Evolutionary conservation across 2,888 invertebrate genomes (phyloP).

Genomic region (Melieria picta): DNA sequence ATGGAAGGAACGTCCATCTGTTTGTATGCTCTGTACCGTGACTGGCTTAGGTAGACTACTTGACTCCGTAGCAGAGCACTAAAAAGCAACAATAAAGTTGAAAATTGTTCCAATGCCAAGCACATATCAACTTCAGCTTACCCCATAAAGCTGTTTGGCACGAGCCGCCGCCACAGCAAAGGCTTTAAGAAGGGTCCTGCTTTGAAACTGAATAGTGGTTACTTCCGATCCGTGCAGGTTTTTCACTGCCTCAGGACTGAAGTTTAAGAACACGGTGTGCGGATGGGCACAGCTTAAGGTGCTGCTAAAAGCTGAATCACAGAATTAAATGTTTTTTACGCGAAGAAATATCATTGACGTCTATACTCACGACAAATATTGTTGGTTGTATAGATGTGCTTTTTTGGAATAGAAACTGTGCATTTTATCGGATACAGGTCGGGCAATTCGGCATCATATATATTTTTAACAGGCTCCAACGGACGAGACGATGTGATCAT

Average conservation of each 20-base stretch:
- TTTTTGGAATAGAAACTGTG: conserved; percentile 69
- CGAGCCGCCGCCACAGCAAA: conserved; percentile 81
- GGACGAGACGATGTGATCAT: conserved; percentile 74
- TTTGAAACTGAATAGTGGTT: conserved; percentile 74
- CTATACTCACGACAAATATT: conserved; percentile 77
- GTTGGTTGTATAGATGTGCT: conserved; percentile 73
- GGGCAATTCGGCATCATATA: conserved; percentile 72
- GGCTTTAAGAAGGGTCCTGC: conserved; percentile 77
- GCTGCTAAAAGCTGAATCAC: conserved; percentile 48
- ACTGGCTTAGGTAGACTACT: conserved; percentile 76
- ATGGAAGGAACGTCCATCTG: conserved; percentile 80
- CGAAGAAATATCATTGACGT: neutral
- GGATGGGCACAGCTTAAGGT: conserved; percentile 63
- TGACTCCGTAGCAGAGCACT: conserved; percentile 26
- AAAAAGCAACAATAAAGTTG: conserved; percentile 20
- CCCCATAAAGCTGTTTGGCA: conserved; percentile 79
- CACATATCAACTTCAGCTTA: conserved; percentile 24
- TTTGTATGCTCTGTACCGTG: conserved; percentile 83
- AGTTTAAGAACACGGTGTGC: conserved; percentile 83
- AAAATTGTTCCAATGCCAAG: neutral
- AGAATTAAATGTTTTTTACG: neutral
- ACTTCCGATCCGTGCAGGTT: conserved; percentile 78
- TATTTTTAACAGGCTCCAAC: conserved; percentile 68
- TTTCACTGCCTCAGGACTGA: conserved; percentile 72
- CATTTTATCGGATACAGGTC: conserved; percentile 80